Conservation (phyloP, 2,113 vertebrate genomes). For the Perognathus longimembris region DNA sequence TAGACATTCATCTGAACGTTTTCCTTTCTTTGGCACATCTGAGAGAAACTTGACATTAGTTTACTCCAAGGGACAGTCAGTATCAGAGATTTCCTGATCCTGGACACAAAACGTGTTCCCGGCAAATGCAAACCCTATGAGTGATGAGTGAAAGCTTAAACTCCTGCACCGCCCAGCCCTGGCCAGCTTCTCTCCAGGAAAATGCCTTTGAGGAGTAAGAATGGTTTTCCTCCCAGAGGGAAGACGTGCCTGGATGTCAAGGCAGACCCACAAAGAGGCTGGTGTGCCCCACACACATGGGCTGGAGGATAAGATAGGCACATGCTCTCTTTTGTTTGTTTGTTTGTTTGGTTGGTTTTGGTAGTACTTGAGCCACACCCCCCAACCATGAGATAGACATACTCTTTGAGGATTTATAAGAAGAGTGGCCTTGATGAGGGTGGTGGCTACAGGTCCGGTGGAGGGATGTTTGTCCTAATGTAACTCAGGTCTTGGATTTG, state of each 20-base stretch:
- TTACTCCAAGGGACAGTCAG: background rate
- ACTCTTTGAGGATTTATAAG: background rate
- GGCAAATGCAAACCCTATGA: background rate
- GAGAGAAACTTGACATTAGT: background rate
- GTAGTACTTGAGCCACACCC: too few relatives aligned
- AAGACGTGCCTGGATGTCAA: background rate
- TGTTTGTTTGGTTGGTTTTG: too few relatives aligned
- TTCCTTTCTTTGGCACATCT: background rate
- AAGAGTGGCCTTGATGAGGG: background rate
- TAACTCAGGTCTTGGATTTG: background rate
- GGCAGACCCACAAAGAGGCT: background rate
- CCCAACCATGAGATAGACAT: too few relatives aligned
- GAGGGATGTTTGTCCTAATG: background rate
- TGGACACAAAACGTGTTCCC: background rate
- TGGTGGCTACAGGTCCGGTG: fast-evolving
- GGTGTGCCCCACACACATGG: background rate
- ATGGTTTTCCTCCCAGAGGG: background rate
- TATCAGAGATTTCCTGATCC: background rate
- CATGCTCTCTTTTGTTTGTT: too few relatives aligned
- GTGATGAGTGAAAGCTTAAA: background rate
- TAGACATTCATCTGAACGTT: background rate
- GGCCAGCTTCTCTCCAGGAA: background rate
- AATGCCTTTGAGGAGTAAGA: background rate
- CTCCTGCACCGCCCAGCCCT: background rate
- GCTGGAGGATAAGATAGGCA: too few relatives aligned